phyloP scores from a whole-genome alignment of 2,888 invertebrate genomes.

The Mycogona germanica region DNA sequence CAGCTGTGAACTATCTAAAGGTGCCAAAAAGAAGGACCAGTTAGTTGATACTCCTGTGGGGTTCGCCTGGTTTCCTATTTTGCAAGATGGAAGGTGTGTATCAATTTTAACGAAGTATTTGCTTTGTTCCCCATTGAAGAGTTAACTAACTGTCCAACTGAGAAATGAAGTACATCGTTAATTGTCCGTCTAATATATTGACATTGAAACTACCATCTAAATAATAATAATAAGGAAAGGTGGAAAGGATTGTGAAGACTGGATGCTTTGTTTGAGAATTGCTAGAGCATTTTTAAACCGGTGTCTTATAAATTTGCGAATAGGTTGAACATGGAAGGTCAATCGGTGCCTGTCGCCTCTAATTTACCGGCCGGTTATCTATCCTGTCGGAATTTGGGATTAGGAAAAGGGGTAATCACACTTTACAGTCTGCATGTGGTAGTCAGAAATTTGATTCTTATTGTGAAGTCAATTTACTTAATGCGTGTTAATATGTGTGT shows the following conservation, averaged over 20 bases:
- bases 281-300: no score
- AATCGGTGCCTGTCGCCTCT: conserved; percentile 71
- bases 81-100: conserved; percentile 56
- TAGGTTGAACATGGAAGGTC: conserved; percentile 68
- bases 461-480: not conserved
- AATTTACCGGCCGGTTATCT: conserved; percentile 82
- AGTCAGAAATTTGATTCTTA: not conserved
- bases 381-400: conserved; percentile 73
- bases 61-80: conserved; percentile 83
- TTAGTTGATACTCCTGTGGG: conserved; percentile 53
- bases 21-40: conserved; percentile 51
- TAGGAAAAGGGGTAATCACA: conserved; percentile 72
- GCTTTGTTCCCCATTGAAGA: no score
- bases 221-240: no score
- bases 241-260: no score
- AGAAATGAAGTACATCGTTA: no score
- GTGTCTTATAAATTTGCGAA: conserved; percentile 20
- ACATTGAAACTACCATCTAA: no score
- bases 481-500: not conserved
- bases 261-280: no score
- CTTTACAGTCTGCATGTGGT: conserved; percentile 15
- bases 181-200: no score
- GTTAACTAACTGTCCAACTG: conserved; percentile 6
- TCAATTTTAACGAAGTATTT: no score
- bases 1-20: conserved; percentile 58